Conservation (phyloP, 2,797 vertebrate genomes). For the Oreochromis grahami region DNA sequence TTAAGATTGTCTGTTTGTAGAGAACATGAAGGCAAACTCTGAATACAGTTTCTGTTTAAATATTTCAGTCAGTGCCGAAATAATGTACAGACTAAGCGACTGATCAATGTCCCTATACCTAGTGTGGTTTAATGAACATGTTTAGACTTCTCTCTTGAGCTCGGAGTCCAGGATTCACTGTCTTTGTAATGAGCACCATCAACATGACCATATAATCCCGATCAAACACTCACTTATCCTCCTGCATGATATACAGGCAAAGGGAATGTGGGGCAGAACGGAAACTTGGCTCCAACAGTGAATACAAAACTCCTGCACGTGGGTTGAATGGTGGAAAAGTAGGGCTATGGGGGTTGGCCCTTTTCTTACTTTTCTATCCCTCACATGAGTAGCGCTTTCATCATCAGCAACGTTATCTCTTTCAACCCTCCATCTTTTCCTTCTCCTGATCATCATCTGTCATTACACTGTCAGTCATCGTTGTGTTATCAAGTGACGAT, state of each 20-base stretch:
- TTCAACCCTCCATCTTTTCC: not conserved
- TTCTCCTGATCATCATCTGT: not conserved
- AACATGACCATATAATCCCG: not conserved
- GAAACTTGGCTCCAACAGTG: not conserved
- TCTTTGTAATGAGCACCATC: not conserved
- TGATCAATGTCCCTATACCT: not conserved
- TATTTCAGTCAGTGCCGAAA: not conserved
- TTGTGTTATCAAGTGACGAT: not conserved
- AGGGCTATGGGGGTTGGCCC: not conserved
- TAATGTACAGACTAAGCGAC: not conserved
- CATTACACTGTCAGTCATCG: slow-evolving; percentile 24
- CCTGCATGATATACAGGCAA: not conserved
- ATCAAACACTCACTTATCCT: not conserved
- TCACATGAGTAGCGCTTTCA: not conserved
- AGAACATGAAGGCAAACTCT: not conserved
- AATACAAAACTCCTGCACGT: not conserved
- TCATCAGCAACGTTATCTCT: not conserved
- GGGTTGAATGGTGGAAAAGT: not conserved
- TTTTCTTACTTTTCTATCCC: not conserved
- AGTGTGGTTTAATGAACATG: not conserved
- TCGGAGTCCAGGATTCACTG: not conserved
- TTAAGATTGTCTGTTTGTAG: not conserved
- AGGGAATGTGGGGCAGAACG: not conserved
- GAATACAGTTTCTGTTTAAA: not conserved
- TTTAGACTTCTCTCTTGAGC: not conserved